Percentiles rank a stretch among this genome's conserved stretches.
Conservation (phyloP, 2,797 vertebrate genomes). For the Hephaestus fuliginosus region DNA sequence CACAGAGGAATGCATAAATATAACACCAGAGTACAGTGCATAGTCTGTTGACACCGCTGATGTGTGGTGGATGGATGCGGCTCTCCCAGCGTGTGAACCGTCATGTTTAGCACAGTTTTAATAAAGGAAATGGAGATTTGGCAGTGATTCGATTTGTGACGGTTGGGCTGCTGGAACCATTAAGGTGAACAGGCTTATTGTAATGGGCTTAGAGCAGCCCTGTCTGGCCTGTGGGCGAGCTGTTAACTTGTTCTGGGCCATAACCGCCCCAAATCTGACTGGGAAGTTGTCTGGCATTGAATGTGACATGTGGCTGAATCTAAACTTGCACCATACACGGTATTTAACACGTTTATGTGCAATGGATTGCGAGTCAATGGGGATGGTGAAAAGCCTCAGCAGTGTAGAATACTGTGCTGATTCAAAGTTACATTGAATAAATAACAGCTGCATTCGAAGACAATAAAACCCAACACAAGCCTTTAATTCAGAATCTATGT, state of each 20-base stretch:
- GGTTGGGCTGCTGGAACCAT: constrained; percentile 76
- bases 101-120: constrained; percentile 65
- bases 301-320: constrained; percentile 43
- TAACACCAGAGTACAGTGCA: not conserved
- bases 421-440: constrained; percentile 53
- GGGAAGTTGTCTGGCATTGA: constrained; percentile 55
- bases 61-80: constrained; percentile 44
- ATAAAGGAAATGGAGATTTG: constrained; percentile 78
- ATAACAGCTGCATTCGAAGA: constrained; percentile 56
- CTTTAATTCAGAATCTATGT: constrained; percentile 46
- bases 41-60: constrained; percentile 44
- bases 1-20: constrained; percentile 13
- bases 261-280: constrained; percentile 63
- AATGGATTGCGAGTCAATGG: constrained; percentile 43
- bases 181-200: constrained; percentile 78
- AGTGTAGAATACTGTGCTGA: constrained; percentile 38
- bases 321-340: constrained; percentile 43
- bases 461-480: constrained; percentile 46
- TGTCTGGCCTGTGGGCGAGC: constrained; percentile 68
- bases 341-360: constrained; percentile 20
- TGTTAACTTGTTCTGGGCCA: constrained; percentile 62
- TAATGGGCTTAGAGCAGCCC: constrained; percentile 77
- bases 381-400: constrained; percentile 25
- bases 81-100: constrained; percentile 47
- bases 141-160: constrained; percentile 79